Conservation (phyloP, 1,140 invertebrate genomes). For the Euura lappo region DNA sequence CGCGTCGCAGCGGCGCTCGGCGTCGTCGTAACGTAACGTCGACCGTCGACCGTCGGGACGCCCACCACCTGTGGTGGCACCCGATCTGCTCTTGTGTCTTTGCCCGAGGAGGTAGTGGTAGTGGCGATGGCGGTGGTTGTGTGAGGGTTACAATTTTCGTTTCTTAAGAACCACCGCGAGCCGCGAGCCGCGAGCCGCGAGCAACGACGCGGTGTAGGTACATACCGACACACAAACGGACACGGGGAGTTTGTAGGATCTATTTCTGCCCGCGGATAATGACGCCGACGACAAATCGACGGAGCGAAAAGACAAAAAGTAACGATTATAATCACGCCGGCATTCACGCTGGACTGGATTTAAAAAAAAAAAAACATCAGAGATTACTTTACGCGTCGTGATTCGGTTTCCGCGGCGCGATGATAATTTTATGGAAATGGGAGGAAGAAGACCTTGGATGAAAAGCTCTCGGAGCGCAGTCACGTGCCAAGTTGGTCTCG, state of each 20-base stretch:
- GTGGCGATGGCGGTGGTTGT: too few species aligned
- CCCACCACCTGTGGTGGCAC: constrained; percentile 54
- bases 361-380: too few species aligned
- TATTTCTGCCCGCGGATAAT: not conserved
- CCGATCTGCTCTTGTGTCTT: constrained; percentile 15
- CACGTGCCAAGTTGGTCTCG: not conserved
- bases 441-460: not conserved
- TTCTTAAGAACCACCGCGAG: too few species aligned
- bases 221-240: too few species aligned
- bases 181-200: too few species aligned
- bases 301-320: too few species aligned
- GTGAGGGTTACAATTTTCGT: too few species aligned
- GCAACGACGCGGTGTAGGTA: not conserved
- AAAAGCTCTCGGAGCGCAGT: not conserved
- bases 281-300: not conserved
- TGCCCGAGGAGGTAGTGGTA: not conserved
- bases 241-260: not conserved
- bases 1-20: constrained; percentile 44
- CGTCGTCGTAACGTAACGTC: constrained; percentile 14
- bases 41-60: constrained; percentile 32
- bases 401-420: not conserved
- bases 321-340: too few species aligned
- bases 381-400: too few species aligned
- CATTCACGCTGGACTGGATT: too few species aligned
- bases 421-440: not conserved